Evolutionary conservation across 2,797 vertebrate genomes (phyloP).

Genomic region (Gallinago stenura): DNA sequence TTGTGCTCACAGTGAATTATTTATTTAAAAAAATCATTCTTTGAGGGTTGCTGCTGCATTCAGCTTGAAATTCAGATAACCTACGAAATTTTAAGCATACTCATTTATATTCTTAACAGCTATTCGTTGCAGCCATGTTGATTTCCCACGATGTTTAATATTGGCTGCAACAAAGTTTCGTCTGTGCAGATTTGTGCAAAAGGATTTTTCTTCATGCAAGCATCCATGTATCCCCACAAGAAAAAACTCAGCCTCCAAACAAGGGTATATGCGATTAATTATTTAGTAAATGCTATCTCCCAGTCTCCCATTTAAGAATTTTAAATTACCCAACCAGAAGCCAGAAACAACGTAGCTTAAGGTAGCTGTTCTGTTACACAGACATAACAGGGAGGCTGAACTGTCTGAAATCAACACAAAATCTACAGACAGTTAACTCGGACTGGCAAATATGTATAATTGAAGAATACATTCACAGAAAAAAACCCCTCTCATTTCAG

Average conservation of each 20-base stretch:
- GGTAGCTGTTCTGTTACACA: neutral
- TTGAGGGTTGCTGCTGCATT: neutral
- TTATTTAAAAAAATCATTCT: neutral
- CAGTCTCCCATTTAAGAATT: constrained; percentile 20
- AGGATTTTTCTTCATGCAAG: constrained; percentile 8
- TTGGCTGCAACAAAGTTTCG: constrained; percentile 52
- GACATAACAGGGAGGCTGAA: neutral
- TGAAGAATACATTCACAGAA: neutral
- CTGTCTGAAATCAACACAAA: neutral
- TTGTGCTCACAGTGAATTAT: constrained; percentile 15
- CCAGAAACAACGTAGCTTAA: neutral
- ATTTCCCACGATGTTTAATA: constrained; percentile 58
- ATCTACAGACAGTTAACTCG: neutral
- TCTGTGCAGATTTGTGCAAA: neutral
- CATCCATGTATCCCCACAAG: neutral
- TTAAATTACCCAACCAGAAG: constrained; percentile 9
- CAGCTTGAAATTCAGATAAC: constrained; percentile 29
- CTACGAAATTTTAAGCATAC: neutral
- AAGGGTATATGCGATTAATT: constrained; percentile 30
- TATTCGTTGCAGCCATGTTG: constrained; percentile 39
- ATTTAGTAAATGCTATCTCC: constrained; percentile 28
- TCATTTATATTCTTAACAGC: constrained; percentile 55
- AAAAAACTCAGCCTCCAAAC: constrained; percentile 14
- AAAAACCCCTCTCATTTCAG: neutral
- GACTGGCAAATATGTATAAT: neutral